A percentile compares a stretch with the other conserved stretches of the same genome.
phyloP scores from a whole-genome alignment of 2,797 vertebrate species.

The Danio tinwini region DNA sequence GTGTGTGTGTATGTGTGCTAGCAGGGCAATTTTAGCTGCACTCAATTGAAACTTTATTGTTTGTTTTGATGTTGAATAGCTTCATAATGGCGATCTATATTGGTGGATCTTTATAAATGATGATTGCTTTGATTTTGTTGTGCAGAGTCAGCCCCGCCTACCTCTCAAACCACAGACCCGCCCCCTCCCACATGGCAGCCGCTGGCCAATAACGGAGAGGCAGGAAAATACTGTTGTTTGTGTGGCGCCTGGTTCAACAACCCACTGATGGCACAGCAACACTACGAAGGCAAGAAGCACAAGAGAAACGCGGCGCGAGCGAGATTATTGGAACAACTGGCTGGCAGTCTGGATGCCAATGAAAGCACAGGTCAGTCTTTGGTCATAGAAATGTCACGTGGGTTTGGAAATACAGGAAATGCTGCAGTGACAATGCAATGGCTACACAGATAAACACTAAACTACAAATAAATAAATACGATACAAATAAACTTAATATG shows the following conservation, averaged over 20 bases:
- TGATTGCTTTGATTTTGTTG: conserved; percentile 3
- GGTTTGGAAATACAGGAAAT: neutral
- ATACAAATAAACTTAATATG: too few relatives aligned
- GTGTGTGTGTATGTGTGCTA: neutral
- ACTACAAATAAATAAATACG: too few relatives aligned
- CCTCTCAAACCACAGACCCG: conserved; percentile 74
- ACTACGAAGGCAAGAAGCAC: conserved; percentile 88
- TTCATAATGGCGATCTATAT: conserved; percentile 47
- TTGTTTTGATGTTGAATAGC: conserved; percentile 42
- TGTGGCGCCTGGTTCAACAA: conserved; percentile 89
- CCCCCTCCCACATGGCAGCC: conserved; percentile 69
- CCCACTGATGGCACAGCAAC: conserved; percentile 87
- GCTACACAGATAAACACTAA: too few relatives aligned
- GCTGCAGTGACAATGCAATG: too few relatives aligned
- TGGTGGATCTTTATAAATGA: neutral
- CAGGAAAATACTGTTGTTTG: conserved; percentile 84
- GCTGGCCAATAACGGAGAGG: conserved; percentile 74
- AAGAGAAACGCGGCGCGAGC: conserved; percentile 84
- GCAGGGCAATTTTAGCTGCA: neutral
- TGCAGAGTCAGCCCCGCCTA: conserved; percentile 77
- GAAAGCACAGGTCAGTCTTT: conserved; percentile 81
- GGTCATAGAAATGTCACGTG: conserved; percentile 7
- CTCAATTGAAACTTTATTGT: conserved; percentile 31
- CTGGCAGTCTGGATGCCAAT: conserved; percentile 81
- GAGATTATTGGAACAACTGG: conserved; percentile 81